Evolutionary conservation across 2,113 vertebrate species (phyloP), one percentile per base, ranked within the genome.

Genomic region (Circaetus gallicus): DNA sequence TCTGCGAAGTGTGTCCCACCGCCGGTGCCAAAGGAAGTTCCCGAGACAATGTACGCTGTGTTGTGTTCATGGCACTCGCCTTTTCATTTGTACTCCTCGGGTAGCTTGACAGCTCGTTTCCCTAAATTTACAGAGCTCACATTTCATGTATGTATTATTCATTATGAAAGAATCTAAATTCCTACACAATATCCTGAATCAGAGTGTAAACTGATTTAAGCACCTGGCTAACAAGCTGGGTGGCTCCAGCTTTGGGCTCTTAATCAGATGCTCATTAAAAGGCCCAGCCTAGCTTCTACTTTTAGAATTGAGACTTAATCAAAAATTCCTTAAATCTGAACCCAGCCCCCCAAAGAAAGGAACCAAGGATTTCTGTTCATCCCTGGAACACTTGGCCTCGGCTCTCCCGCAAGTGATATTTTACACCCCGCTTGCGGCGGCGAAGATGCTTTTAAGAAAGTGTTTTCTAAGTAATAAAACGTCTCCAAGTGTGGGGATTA

Each of bases 21-120:
- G 2, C 79, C 42, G 22, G 92, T 59, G 85, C 92, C 92, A 90
- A 84, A 97, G 97, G 97, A 97, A 97, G 97, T 82, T 84, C 93
- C 94, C 4, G 63, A 97, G 97, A 97, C 95, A 93, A 96, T 72
- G 94, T 4, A 14, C 19, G 2, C 82, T 61, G 94, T 74, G 91
- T 45, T 71, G 93, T 59, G 77, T 4, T 88, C 82, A 8, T 28
- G 77, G 95, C 89, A 18, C 79, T 90, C 47, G 14, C 88, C 90
- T 45, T 93, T 24, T 71, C 73, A 2, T 24, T 89, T 89, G 87
- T 71, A 10, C 65, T 95, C 77, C 90, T 89, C 3, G 26, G 76
- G 80, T 8, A 74, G 65, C 77, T 31, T 84, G 91, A 96, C 95
- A 94, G 95, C 94, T 91, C 3, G 52, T 92, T 95, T 83, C 91